Percentiles rank a stretch among this genome's conserved stretches.
These are phyloP conservation scores for Acrocyrtus sp. DNA, from an alignment of 2,888 invertebrate genomes.

Conservation along the genomic window DNA sequence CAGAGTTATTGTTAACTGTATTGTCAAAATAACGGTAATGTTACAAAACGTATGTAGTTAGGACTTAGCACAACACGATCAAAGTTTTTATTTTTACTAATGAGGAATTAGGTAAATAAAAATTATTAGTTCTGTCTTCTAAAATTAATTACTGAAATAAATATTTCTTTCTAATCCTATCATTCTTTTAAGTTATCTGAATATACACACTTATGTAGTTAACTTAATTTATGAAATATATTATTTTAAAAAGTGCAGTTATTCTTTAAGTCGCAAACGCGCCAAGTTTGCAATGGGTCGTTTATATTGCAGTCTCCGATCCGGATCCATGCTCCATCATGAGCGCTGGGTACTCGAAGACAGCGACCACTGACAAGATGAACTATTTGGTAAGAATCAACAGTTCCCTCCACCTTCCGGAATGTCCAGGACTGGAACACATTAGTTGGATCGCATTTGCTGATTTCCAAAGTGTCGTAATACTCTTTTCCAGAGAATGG, in stretches of 20 bases:
- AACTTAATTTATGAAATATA: neutral
- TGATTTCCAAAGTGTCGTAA: slow-evolving; percentile 44
- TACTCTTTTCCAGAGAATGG: slow-evolving; percentile 40
- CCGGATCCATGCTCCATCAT: slow-evolving; percentile 52
- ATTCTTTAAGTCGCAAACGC: slow-evolving; percentile 50
- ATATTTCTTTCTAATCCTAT: no score
- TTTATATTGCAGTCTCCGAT: slow-evolving; percentile 53
- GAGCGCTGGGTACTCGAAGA: slow-evolving; percentile 42
- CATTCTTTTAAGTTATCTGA: no score
- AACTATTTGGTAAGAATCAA: slow-evolving; percentile 49
- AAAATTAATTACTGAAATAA: no score
- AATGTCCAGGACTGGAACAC: slow-evolving; percentile 45
- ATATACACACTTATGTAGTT: neutral
- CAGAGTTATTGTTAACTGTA: no score
- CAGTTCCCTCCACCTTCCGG: slow-evolving; percentile 33
- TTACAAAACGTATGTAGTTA: no score
- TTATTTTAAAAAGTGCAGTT: slow-evolving; percentile 39
- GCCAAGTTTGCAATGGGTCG: slow-evolving; percentile 50
- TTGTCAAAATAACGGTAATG: no score
- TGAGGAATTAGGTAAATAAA: no score
- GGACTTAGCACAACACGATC: no score
- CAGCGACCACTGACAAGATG: slow-evolving; percentile 51
- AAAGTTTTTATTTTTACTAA: no score
- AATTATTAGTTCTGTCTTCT: no score
- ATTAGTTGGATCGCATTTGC: slow-evolving; percentile 51